Evolutionary conservation across 2,888 invertebrate species (phyloP), one percentile per base, ranked within the genome.

Genomic region (Steromphala cineraria): DNA sequence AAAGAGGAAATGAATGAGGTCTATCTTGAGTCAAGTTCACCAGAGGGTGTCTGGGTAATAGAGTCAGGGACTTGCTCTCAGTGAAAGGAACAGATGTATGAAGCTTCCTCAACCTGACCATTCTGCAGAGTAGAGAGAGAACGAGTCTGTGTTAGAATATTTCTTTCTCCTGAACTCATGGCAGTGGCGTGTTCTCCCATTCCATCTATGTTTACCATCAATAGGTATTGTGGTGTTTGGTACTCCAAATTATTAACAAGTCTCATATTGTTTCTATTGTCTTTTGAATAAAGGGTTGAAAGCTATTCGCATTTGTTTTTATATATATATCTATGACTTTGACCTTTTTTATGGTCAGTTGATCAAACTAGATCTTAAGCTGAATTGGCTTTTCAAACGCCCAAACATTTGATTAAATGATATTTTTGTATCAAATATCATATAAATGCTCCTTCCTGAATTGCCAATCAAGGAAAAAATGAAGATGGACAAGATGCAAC

Each of bases 281-380:
- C 82, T 81, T 82, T 81, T 84, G 78, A 84, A 84, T 84, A 84
- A 84, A 84, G 84, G 84, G 82, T 84, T 84, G 84, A 84, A 82
- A 78, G 55, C 80, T 53, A 55, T 36, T 28, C 10, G 3, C 17
- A 31, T 4, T 67, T 67, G 67, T 67, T 5, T 5, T 56, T 24
- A 7, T 56, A n/a, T 56, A 8, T 8, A 24, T n/a, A 1, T 10
- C 19, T 8, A 3, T n/a, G 46, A 13, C 5, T 10, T 10, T 8
- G 10, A 46, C 5, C 10, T 10, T 46, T 46, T n/a, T n/a, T n/a
- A n/a, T n/a, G n/a, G n/a, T n/a, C n/a, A n/a, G n/a, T n/a, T n/a
- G n/a, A n/a, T n/a, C n/a, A n/a, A n/a, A n/a, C n/a, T n/a, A n/a
- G n/a, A n/a, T n/a, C n/a, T n/a, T n/a, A n/a, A n/a, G n/a, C n/a